A percentile compares a stretch with the other conserved stretches of the same genome.
Conservation (phyloP, 2,797 vertebrate genomes). For the Eupleurogrammus muticus region DNA sequence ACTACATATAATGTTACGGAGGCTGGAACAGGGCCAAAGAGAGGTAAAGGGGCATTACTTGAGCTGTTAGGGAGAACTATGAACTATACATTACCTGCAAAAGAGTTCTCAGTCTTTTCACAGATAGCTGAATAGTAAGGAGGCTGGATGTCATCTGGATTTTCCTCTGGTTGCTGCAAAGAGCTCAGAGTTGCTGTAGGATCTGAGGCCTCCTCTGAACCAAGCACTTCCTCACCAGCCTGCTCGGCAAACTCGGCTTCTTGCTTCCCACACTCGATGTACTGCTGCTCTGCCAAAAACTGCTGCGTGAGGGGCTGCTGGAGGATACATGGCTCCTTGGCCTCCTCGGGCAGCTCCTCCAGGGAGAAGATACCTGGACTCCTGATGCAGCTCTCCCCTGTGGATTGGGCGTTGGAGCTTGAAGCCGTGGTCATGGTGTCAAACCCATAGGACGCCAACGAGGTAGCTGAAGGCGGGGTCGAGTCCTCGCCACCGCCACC, state of each 20-base stretch:
- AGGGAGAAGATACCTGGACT: constrained; percentile 86
- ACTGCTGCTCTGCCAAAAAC: constrained; percentile 69
- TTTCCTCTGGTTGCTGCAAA: constrained; percentile 60
- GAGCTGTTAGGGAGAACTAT: constrained; percentile 37
- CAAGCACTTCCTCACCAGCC: constrained; percentile 5
- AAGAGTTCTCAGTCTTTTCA: constrained; percentile 85
- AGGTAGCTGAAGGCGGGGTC: constrained; percentile 82
- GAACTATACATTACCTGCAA: constrained; percentile 88
- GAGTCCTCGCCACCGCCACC: constrained; percentile 62
- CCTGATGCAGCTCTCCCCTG: constrained; percentile 83
- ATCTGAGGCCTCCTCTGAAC: constrained; percentile 39
- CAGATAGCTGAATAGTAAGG: constrained; percentile 83
- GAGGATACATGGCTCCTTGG: constrained; percentile 69
- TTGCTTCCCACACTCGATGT: constrained; percentile 78
- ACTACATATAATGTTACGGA: constrained; percentile 40
- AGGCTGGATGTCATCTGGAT: constrained; percentile 72
- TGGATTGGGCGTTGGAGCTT: constrained; percentile 84
- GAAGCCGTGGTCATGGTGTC: constrained; percentile 79
- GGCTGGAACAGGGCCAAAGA: constrained; percentile 24
- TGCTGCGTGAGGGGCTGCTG: constrained; percentile 55
- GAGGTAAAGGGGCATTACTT: constrained; percentile 32
- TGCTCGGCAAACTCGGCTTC: constrained; percentile 40
- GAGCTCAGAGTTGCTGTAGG: constrained; percentile 22
- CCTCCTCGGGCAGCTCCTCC: constrained; percentile 82
- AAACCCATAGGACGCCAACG: constrained; percentile 81